These are phyloP conservation scores for Coenonympha arcania DNA, from an alignment of 2,888 invertebrate genomes.

Conservation along the genomic window DNA sequence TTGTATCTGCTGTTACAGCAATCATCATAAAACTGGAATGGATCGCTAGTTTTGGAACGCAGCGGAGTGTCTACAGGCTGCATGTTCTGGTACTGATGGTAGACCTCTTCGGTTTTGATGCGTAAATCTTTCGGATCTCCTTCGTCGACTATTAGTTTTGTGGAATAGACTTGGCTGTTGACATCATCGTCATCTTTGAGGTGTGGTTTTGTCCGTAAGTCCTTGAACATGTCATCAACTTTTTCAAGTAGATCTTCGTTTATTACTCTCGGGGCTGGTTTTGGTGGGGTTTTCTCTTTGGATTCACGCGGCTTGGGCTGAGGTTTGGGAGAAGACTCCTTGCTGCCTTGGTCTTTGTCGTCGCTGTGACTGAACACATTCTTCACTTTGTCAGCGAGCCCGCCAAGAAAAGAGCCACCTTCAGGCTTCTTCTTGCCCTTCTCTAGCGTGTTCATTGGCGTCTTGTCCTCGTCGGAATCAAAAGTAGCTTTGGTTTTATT, in stretches of 20 bases:
- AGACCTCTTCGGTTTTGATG: conserved; percentile 48
- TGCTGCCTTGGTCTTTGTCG: conserved; percentile 48
- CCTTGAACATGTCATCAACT: conserved; percentile 72
- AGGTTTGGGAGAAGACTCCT: conserved; percentile 49
- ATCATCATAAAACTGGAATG: conserved; percentile 56
- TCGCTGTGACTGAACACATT: conserved; percentile 62
- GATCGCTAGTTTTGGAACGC: conserved; percentile 45
- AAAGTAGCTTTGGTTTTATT: conserved; percentile 73
- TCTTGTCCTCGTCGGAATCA: conserved; percentile 73
- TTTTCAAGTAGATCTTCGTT: conserved; percentile 64
- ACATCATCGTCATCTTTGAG: conserved; percentile 53
- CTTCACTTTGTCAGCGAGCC: conserved; percentile 59
- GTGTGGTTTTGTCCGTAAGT: conserved; percentile 54
- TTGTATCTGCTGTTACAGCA: conserved; percentile 57
- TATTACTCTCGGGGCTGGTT: conserved; percentile 63
- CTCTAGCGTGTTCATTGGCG: conserved; percentile 70
- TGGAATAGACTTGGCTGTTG: conserved; percentile 52
- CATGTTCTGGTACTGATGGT: conserved; percentile 63
- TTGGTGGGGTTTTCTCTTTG: conserved; percentile 55
- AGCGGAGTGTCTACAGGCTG: conserved; percentile 64
- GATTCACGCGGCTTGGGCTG: conserved; percentile 48
- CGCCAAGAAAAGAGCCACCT: conserved; percentile 59
- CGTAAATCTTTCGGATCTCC: conserved; percentile 39
- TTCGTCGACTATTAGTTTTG: conserved; percentile 65
- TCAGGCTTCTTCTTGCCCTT: conserved; percentile 67